Evolutionary conservation across 2,113 vertebrate genomes (phyloP).

Genomic region (Petromus typicus): DNA sequence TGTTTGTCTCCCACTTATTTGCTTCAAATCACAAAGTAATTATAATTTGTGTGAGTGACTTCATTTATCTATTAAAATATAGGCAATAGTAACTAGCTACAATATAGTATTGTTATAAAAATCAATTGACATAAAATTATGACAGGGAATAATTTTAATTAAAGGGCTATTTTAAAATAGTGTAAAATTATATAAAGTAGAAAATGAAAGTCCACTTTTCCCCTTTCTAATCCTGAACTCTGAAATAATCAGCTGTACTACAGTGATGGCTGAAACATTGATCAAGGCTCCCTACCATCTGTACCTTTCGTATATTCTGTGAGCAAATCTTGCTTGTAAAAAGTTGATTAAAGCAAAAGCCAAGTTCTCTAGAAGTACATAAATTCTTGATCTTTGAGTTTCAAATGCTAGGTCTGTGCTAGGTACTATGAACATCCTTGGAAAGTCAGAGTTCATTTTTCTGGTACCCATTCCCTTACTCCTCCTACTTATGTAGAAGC

Average conservation of each 20-base stretch:
- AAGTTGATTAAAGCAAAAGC: neutral
- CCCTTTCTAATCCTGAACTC: neutral
- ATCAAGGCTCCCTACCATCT: neutral
- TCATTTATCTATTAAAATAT: conserved; percentile 31
- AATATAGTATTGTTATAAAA: neutral
- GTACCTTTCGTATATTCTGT: neutral
- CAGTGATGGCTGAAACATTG: neutral
- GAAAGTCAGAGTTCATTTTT: neutral
- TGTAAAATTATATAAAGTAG: neutral
- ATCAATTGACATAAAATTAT: neutral
- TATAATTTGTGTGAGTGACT: neutral
- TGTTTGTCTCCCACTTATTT: neutral
- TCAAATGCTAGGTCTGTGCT: neutral
- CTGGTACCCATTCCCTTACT: neutral
- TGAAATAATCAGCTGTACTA: neutral
- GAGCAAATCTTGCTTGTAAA: neutral
- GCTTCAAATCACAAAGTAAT: conserved; percentile 37
- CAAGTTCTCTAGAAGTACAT: too few relatives aligned
- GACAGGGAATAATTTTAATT: neutral
- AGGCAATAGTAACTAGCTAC: neutral
- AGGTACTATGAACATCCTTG: neutral
- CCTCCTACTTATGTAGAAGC: neutral
- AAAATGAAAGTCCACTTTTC: neutral
- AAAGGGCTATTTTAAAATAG: neutral
- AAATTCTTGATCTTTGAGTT: neutral